Evolutionary conservation across 2,797 vertebrate species (phyloP), one percentile per base, ranked within the genome.

Genomic region (Sebastiscus albofasciatus): DNA sequence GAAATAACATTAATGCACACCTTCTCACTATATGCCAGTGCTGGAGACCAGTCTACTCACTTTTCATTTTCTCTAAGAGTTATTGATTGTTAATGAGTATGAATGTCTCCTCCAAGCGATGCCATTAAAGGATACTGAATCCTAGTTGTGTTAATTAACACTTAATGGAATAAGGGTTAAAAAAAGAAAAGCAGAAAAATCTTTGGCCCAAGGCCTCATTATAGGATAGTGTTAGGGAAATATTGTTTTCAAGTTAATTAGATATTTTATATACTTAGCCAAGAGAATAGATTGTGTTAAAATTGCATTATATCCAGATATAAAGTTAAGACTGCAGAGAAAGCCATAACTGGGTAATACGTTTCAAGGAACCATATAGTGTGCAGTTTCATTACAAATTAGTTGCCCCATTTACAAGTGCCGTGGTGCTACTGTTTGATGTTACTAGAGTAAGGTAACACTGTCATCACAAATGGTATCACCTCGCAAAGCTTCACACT

Each of bases 61-160:
- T 55, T 72, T 71, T 74, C 67, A 75, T 79, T 82, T 83, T 59
- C 27, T 79, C 39, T 52, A 69, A 68, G 61, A 81, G 77, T 88
- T 89, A 90, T 88, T 88, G 87, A 82, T 69, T 5, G 72, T 80
- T 87, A 88, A 90, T 88, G 85, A 89, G 76, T 80, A 74, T 86
- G 56, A 80, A 84, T 75, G 69, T 87, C 77, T 80, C 80, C 83
- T 90, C 61, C 61, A 58, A 90, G 82, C 75, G 36, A 66, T 80
- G 74, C 70, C 88, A 88, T 88, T 89, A 88, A 85, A 85, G 87
- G 82, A 88, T 81, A 82, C 66, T 66, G 69, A 83, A 83, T 90
- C 79, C 79, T 89, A 61, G 80, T 80, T 83, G 82, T 79, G 87
- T 87, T 92, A 87, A 91, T 92, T 93, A 89, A 91, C 89, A 84